phyloP scores from a whole-genome alignment of 2,113 vertebrate species.

The Nymphicus hollandicus region DNA sequence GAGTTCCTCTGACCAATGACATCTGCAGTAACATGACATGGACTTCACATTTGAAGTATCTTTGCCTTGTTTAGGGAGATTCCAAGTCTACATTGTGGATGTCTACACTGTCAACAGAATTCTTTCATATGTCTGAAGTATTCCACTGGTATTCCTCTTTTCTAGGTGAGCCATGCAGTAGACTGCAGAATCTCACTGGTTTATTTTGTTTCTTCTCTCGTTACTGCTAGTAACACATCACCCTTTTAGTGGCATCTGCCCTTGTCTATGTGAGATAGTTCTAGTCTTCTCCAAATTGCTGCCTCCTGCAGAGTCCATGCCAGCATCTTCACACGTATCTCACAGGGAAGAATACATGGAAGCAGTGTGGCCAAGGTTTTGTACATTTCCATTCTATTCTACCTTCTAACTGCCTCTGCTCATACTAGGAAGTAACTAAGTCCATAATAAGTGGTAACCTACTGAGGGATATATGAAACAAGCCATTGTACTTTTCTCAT shows the following conservation, averaged over 20 bases:
- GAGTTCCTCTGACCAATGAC: not conserved
- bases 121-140: not conserved
- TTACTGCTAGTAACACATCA: not conserved
- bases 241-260: not conserved
- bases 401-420: not conserved
- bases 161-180: not conserved
- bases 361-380: not conserved
- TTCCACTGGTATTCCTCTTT: not conserved
- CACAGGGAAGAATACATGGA: not conserved
- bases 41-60: not conserved
- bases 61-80: not conserved
- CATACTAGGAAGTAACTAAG: not conserved
- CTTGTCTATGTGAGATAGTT: not conserved
- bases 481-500: not conserved
- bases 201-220: not conserved
- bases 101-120: not conserved
- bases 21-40: not conserved
- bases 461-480: not conserved
- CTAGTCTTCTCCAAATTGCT: not conserved
- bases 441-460: not conserved
- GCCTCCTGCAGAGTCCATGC: not conserved
- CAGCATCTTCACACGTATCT: not conserved
- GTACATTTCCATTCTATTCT: not conserved
- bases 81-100: not conserved
- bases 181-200: not conserved